Evolutionary conservation across 1,140 invertebrate species (phyloP).

Genomic region (Trichogramma pretiosum): DNA sequence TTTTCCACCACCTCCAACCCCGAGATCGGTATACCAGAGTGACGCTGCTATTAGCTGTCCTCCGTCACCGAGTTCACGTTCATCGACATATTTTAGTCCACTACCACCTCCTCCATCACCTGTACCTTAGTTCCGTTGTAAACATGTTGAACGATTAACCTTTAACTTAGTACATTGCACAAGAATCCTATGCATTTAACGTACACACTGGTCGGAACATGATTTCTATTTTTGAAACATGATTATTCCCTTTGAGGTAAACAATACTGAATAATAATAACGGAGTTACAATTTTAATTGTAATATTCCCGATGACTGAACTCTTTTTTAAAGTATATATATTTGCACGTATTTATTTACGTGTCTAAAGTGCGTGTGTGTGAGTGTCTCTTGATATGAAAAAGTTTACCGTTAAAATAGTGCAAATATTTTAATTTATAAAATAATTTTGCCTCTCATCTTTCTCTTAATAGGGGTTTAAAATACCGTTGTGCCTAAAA

Average conservation of each 20-base stretch:
- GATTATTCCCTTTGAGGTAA: too few species aligned
- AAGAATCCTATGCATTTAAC: too few species aligned
- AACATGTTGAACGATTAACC: too few species aligned
- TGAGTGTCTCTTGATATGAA: conserved; percentile 4
- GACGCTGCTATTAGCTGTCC: conserved; percentile 59
- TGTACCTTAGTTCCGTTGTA: conserved; percentile 46
- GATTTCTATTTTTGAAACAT: too few species aligned
- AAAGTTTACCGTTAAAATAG: conserved; percentile 21
- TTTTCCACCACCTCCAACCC: conserved; percentile 76
- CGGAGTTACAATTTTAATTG: too few species aligned
- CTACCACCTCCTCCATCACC: conserved; percentile 64
- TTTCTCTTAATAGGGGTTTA: conserved; percentile 26
- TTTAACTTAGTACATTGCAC: too few species aligned
- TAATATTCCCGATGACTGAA: too few species aligned
- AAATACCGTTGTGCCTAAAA: conserved; percentile 28
- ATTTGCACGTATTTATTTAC: too few species aligned
- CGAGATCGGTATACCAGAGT: conserved; percentile 65
- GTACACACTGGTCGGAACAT: too few species aligned
- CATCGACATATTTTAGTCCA: conserved; percentile 64
- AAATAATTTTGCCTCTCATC: conserved; percentile 17
- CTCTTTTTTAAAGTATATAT: too few species aligned
- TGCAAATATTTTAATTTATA: conserved; percentile 34
- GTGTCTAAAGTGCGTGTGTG: conserved; percentile 8
- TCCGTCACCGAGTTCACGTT: conserved; percentile 69
- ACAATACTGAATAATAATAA: too few species aligned